Percentiles rank a stretch among this genome's conserved stretches.
These are phyloP conservation scores for Regulus satrapa DNA, from an alignment of 2,113 vertebrate species.

Conservation along the genomic window DNA sequence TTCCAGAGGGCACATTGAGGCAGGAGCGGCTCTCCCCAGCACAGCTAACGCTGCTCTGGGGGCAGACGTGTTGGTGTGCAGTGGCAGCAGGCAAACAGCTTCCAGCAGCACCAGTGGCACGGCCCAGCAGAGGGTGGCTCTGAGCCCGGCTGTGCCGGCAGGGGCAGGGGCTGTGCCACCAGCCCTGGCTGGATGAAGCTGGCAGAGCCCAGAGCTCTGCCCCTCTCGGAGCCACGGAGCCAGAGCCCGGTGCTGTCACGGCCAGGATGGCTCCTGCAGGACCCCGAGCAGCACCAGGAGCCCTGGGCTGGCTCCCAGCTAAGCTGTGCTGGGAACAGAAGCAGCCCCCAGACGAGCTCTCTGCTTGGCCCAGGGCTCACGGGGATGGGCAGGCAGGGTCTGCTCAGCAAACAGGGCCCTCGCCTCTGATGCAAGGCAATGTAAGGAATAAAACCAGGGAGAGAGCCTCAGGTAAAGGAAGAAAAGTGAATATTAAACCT, in stretches of 20 bases:
- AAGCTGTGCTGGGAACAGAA: neutral
- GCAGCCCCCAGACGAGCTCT: accelerated
- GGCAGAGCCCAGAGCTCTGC: neutral
- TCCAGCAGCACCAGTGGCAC: neutral
- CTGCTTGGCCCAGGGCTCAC: neutral
- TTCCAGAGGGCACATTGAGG: neutral
- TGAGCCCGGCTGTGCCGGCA: too few species aligned
- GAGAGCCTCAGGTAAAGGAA: neutral
- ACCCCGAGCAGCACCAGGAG: neutral
- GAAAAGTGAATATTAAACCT: neutral
- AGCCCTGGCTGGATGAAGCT: neutral
- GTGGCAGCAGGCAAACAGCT: neutral
- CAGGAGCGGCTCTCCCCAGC: neutral
- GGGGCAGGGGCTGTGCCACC: neutral
- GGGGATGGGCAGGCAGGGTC: neutral
- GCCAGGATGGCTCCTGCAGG: neutral
- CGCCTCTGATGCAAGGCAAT: neutral
- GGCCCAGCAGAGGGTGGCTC: too few species aligned
- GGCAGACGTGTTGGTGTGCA: neutral
- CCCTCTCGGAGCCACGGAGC: neutral
- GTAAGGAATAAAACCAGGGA: neutral
- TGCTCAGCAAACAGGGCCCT: neutral
- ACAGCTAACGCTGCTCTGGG: neutral
- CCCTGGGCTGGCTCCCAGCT: neutral
- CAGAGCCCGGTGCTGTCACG: too few species aligned